Conservation (phyloP, 2,888 invertebrate genomes). For the Leptothorax acervorum region DNA sequence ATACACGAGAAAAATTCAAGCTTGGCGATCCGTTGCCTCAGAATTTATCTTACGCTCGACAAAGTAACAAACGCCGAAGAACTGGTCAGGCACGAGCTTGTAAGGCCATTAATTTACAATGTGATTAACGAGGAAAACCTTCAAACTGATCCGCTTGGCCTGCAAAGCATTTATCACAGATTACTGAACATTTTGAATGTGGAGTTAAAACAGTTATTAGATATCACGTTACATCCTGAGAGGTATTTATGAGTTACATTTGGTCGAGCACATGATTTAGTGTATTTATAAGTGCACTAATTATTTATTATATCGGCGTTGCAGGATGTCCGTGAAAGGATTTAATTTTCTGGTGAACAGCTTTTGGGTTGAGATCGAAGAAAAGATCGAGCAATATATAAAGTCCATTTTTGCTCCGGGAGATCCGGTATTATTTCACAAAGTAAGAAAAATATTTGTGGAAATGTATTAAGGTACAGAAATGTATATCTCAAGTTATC, state of each 20-base stretch:
- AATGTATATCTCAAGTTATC: slow-evolving; percentile 24
- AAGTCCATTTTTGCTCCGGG: slow-evolving; percentile 96
- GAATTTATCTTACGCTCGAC: slow-evolving; percentile 89
- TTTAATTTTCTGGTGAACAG: slow-evolving; percentile 94
- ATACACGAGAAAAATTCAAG: slow-evolving; percentile 86
- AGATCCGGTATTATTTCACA: slow-evolving; percentile 95
- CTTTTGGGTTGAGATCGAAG: slow-evolving; percentile 95
- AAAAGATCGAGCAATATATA: slow-evolving; percentile 92
- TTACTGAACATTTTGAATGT: slow-evolving; percentile 91
- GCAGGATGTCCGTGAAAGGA: slow-evolving; percentile 86
- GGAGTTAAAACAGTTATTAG: slow-evolving; percentile 87
- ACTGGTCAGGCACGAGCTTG: slow-evolving; percentile 89
- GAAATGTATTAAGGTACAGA: background rate
- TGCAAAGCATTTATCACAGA: slow-evolving; percentile 91
- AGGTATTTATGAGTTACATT: slow-evolving; percentile 84
- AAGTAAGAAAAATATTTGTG: slow-evolving; percentile 81
- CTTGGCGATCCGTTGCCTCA: slow-evolving; percentile 86
- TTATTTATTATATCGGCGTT: slow-evolving; percentile 86
- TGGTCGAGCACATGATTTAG: slow-evolving; percentile 52
- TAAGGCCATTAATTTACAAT: slow-evolving; percentile 89
- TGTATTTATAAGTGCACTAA: slow-evolving; percentile 70
- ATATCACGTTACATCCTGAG: slow-evolving; percentile 81
- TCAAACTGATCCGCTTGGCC: slow-evolving; percentile 88
- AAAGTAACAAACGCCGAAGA: slow-evolving; percentile 90
- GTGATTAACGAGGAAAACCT: slow-evolving; percentile 90